Evolutionary conservation across 2,888 invertebrate species (phyloP), one percentile per base, ranked within the genome.

Genomic region (Anodontia alba): DNA sequence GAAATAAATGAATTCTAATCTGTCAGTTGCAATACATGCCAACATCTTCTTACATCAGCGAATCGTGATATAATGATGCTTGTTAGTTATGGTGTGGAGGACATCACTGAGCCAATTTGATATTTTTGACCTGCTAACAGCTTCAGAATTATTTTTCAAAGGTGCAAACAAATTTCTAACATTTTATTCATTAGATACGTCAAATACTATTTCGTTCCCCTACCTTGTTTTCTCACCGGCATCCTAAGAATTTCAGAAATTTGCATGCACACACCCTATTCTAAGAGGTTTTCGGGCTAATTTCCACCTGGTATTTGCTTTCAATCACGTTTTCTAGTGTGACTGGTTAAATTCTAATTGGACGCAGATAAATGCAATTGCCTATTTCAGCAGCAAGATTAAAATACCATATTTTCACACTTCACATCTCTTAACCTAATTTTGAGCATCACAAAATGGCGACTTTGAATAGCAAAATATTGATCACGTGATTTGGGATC

Each of bases 171-270:
- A n/a, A n/a, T n/a, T n/a, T n/a, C n/a, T n/a, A n/a, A n/a, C n/a
- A n/a, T n/a, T n/a, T n/a, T n/a, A n/a, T n/a, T n/a, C n/a, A n/a
- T n/a, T n/a, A n/a, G n/a, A n/a, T n/a, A n/a, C n/a, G n/a, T n/a
- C n/a, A n/a, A n/a, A n/a, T n/a, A n/a, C n/a, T n/a, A n/a, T 38
- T 38, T 38, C 7, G 12, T 38, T 38, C 3, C 20, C 54, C 29
- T 87, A 92, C 92, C 92, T 91, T 91, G 91, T 87, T 92, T 92
- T 81, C 92, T 80, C 62, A 92, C 92, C 88, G 92, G 92, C 92
- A 92, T 92, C 76, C 76, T 85, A 80, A 75, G 78, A 85, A 85
- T 85, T 78, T 73, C 80, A 76, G 76, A 54, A 76, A 76, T 81
- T 81, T 78, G 76, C 76, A 78, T 73, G 69, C 76, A 80, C 76